phyloP scores from a whole-genome alignment of 2,797 vertebrate species.

The Leptoclinus maculatus region DNA sequence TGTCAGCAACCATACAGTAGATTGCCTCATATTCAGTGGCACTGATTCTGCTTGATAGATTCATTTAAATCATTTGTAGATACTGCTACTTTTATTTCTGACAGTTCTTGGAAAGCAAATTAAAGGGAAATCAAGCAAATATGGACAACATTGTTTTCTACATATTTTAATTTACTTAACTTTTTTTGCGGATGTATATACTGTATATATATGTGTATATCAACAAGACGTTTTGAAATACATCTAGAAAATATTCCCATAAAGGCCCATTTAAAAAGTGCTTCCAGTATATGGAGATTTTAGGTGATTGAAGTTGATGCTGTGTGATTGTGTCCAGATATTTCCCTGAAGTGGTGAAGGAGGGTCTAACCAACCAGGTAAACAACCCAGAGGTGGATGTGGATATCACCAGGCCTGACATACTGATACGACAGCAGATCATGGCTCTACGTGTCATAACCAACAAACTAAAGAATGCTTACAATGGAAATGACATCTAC shows the following conservation, averaged over 20 bases:
- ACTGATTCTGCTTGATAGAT: background rate
- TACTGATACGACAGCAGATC: conserved; percentile 96
- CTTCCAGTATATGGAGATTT: background rate
- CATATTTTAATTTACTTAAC: background rate
- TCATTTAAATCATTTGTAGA: background rate
- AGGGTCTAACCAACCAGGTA: conserved; percentile 96
- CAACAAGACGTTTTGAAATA: background rate
- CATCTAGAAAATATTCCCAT: background rate
- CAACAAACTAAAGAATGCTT: conserved; percentile 96
- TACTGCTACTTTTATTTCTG: background rate
- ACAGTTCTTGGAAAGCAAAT: background rate
- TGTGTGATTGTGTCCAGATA: conserved; percentile 83
- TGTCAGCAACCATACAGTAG: background rate
- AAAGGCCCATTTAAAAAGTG: background rate
- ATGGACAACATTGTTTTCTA: background rate
- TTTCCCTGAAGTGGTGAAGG: conserved; percentile 96
- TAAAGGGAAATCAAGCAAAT: background rate
- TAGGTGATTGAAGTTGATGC: background rate
- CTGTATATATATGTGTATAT: too few species aligned
- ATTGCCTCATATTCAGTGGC: background rate
- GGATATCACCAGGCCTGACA: conserved; percentile 97
- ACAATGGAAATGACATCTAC: conserved; percentile 97
- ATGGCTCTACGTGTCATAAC: conserved; percentile 98
- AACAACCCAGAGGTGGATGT: conserved; percentile 98
- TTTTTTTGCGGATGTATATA: background rate